Conservation (phyloP, 2,113 vertebrate species). For the Paralichthys olivaceus region DNA sequence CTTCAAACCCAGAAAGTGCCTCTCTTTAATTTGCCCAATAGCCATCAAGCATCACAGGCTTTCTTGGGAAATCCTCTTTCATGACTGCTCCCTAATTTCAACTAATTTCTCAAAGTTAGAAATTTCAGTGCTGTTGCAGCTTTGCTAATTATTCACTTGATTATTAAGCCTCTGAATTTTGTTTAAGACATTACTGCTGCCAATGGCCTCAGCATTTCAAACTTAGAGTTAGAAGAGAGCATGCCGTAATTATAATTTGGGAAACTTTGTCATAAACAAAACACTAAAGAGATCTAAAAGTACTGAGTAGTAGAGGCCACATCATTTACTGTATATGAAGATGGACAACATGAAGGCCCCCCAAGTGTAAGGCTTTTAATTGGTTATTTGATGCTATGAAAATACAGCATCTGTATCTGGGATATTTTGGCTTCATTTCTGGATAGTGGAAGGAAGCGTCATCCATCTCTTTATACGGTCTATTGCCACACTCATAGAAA, state of each 20-base stretch:
- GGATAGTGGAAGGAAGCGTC: no score
- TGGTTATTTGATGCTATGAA: no score
- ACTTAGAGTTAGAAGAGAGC: conserved; percentile 12
- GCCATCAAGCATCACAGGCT: conserved; percentile 21
- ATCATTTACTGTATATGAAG: no score
- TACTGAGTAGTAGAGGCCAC: background rate
- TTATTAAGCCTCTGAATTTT: conserved; percentile 45
- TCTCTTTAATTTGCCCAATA: conserved; percentile 29
- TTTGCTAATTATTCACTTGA: conserved; percentile 48
- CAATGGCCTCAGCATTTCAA: conserved; percentile 31
- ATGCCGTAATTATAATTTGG: conserved; percentile 1
- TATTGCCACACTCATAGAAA: background rate
- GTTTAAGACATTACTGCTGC: conserved; percentile 30
- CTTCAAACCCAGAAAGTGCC: conserved; percentile 2
- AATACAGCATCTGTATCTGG: background rate
- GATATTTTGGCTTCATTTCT: background rate
- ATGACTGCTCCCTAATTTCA: conserved; percentile 34
- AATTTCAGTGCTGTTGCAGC: conserved; percentile 12
- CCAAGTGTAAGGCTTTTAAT: no score
- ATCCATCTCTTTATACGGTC: background rate
- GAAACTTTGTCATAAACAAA: conserved; percentile 23
- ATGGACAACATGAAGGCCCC: no score
- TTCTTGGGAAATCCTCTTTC: conserved; percentile 32
- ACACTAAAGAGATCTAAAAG: conserved; percentile 3
- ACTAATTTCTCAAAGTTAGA: conserved; percentile 8